Percentiles rank a stretch among this genome's conserved stretches.
Conservation (phyloP, 1,140 invertebrate species). For the Trissolcus basalis region DNA sequence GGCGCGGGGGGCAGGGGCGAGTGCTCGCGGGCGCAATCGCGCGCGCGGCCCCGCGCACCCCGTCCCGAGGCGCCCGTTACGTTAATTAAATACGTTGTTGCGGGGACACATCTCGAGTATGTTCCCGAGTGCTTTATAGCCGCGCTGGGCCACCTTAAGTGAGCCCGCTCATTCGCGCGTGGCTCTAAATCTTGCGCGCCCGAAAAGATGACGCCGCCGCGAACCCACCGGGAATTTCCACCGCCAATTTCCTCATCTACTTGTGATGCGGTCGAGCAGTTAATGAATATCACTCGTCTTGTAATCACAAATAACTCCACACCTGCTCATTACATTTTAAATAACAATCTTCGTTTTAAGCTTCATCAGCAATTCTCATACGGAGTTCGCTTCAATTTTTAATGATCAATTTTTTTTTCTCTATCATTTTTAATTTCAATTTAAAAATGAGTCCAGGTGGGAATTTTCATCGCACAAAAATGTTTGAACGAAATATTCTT, state of each 20-base stretch:
- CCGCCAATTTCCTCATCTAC: conserved; percentile 15
- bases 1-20: neutral
- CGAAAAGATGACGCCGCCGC: conserved; percentile 46
- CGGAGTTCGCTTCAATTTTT: no score
- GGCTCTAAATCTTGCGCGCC: conserved; percentile 39
- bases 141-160: conserved; percentile 56
- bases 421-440: no score
- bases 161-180: conserved; percentile 43
- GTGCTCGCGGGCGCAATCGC: conserved; percentile 68
- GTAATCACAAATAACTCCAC: no score
- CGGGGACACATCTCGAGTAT: conserved; percentile 69
- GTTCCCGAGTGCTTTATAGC: conserved; percentile 58
- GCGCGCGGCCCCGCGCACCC: conserved; percentile 61
- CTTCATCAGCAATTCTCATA: no score
- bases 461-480: no score
- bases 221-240: conserved; percentile 21
- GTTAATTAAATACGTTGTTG: conserved; percentile 78
- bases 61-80: conserved; percentile 74
- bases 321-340: no score
- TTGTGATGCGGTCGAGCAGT: conserved; percentile 29
- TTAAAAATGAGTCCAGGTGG: no score
- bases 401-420: no score
- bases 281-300: conserved; percentile 34
- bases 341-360: no score
- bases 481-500: no score